Evolutionary conservation across 1,140 invertebrate species (phyloP).

Genomic region (Gryon sp.): DNA sequence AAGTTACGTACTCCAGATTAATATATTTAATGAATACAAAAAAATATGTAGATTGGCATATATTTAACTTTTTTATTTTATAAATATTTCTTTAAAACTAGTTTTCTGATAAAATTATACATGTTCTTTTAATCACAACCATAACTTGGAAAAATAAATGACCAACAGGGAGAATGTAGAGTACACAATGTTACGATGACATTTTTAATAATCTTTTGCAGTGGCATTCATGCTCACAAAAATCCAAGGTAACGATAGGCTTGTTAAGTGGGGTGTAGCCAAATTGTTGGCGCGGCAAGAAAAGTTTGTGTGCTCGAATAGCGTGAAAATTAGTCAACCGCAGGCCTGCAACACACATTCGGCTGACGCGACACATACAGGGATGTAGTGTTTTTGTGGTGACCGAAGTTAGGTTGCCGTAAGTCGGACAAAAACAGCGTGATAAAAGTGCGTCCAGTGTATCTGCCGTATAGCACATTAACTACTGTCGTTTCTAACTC

Average conservation of each 20-base stretch:
- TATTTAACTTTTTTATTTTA: no score
- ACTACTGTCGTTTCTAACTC: constrained; percentile 48
- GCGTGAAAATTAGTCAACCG: constrained; percentile 45
- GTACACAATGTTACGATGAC: no score
- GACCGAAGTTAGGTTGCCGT: constrained; percentile 36
- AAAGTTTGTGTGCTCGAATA: constrained; percentile 47
- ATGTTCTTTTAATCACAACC: no score
- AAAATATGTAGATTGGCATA: no score
- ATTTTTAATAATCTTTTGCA: no score
- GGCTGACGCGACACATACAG: constrained; percentile 27
- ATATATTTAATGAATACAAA: no score
- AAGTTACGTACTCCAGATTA: no score
- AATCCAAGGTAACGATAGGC: constrained; percentile 41
- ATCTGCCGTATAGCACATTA: constrained; percentile 41
- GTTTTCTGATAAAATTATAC: no score
- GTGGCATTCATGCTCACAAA: no score
- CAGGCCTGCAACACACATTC: constrained; percentile 3
- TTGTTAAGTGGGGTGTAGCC: constrained; percentile 36
- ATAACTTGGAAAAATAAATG: no score
- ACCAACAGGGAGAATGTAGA: no score
- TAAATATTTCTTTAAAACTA: no score
- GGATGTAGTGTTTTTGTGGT: constrained; percentile 36
- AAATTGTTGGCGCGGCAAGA: constrained; percentile 38
- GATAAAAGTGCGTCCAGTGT: constrained; percentile 53
- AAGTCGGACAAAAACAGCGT: constrained; percentile 54